phyloP scores from a whole-genome alignment of 1,140 invertebrate genomes.

The Aphelenchoides avenae region DNA sequence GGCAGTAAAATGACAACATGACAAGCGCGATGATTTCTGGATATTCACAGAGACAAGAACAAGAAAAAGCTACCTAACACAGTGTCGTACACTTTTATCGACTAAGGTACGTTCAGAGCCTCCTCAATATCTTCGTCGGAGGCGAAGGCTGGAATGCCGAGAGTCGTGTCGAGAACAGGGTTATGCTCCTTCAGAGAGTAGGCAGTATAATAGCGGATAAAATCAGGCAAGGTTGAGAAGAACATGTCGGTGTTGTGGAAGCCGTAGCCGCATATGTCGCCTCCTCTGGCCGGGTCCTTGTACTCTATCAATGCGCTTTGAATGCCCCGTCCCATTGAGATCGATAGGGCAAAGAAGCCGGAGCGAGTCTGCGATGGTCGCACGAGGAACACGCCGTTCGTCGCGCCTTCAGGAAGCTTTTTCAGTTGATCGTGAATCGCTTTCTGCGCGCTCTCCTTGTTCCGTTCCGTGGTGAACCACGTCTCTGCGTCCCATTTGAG shows the following conservation, averaged over 20 bases:
- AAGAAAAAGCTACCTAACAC: no score
- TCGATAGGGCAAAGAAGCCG: slow-evolving; percentile 44
- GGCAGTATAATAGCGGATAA: slow-evolving; percentile 43
- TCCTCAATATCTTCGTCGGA: no score
- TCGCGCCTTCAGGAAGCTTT: slow-evolving; percentile 6
- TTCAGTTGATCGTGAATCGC: slow-evolving; percentile 11
- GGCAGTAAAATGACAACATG: no score
- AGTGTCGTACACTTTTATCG: no score
- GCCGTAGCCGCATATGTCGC: slow-evolving; percentile 31
- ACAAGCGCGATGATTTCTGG: no score
- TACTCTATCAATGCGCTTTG: slow-evolving; percentile 41
- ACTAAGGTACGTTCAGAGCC: no score
- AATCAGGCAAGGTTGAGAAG: slow-evolving; percentile 42
- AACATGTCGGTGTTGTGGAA: slow-evolving; percentile 45
- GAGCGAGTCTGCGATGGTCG: slow-evolving; percentile 36
- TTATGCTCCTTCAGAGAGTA: slow-evolving; percentile 41
- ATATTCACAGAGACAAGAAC: no score
- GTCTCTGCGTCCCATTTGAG: slow-evolving; percentile 22
- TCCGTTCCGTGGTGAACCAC: slow-evolving; percentile 24
- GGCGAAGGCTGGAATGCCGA: slow-evolving; percentile 14
- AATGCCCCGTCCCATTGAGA: slow-evolving; percentile 25
- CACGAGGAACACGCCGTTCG: slow-evolving; percentile 45
- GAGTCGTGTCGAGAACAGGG: slow-evolving; percentile 28
- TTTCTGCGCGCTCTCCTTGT: slow-evolving; percentile 14
- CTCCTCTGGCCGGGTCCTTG: slow-evolving; percentile 26